Base-by-base conservation (phyloP, 1,140 invertebrate species). In the Orius insidiosus region DNA sequence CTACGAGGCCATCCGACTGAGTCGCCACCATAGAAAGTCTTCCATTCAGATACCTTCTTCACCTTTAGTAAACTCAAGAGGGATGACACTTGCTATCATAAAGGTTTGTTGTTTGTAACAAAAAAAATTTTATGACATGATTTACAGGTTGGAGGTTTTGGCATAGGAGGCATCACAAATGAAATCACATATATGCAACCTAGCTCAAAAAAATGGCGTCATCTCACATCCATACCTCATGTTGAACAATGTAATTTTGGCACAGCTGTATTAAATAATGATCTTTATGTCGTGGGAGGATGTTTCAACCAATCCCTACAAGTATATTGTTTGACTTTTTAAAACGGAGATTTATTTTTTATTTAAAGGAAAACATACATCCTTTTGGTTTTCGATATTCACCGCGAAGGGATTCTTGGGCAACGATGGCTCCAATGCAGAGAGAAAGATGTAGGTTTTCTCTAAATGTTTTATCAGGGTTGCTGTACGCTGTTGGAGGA, bases 191-290 rank as follows among this genome's bases (percentile, higher is more conserved):
- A 76, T 59, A 73, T 69, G 50, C 64, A 78, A 33, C 64, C 68
- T 10, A 66, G 63, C 42, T 63, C 68, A 33, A 65, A 68, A 5
- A 69, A 70, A 53, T 78, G 78, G 76, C 68, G 71, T 47, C 66
- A 71, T 53, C 55, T 80, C 7, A 80, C 78, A 8, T 69, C 68
- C 31, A 81, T 82, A 50, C 79, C 79, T 3, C 76, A 80, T 55
- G 71, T 81, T 3, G 76, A 81, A 55, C 78, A 82, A 56, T 80
- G 76, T 58, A 80, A 81, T 56, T 82, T 77, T 62, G 79, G 78
- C n/a, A 74, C 76, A 30, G 70, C 74, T 9, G 72, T 77, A 1
- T 58, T 80, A 1, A 71, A 77, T 47, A 80, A 81, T 58, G 72
- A 78, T 52, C 59, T 83, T 7, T 84, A 77, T 58, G 71, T 80